These are phyloP conservation scores for Haliclona indistincta DNA, from an alignment of 37 sponge, comb jelly and placozoan genomes.

Conservation along the genomic window DNA sequence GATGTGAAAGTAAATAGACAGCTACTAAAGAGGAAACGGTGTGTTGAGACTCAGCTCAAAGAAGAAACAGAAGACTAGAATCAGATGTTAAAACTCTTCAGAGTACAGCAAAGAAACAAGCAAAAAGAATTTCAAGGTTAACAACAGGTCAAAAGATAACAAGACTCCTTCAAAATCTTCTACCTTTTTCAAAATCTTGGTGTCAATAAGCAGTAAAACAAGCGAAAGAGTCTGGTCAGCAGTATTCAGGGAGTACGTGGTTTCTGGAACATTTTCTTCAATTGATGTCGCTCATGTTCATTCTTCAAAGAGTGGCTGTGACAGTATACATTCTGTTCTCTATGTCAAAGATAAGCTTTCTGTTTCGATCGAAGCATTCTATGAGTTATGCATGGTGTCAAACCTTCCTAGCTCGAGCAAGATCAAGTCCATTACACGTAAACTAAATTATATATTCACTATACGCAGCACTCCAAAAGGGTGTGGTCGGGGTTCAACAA, in stretches of 20 bases:
- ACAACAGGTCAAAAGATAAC: not conserved
- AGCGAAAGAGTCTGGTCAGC: too few species aligned
- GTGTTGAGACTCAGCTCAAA: too few species aligned
- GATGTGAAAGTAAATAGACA: not conserved
- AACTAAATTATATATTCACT: conserved; percentile 10
- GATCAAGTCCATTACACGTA: not conserved
- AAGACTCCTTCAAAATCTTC: too few species aligned
- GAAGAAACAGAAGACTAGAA: not conserved
- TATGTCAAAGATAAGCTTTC: conserved; percentile 8
- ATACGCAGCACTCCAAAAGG: conserved; percentile 13
- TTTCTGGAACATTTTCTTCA: not conserved
- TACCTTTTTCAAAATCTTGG: not conserved
- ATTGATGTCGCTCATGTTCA: not conserved
- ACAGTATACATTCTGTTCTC: conserved; percentile 1
- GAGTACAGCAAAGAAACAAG: too few species aligned
- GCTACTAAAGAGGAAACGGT: not conserved
- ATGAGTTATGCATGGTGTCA: conserved; percentile 3
- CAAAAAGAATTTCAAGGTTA: too few species aligned
- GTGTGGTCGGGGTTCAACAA: conserved; percentile 41
- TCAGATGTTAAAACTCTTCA: not conserved
- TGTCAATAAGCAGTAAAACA: not conserved
- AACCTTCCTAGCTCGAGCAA: not conserved
- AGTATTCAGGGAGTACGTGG: not conserved
- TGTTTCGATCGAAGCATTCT: conserved; percentile 19
- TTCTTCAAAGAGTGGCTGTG: not conserved